A percentile compares a stretch with the other conserved stretches of the same genome.
These are phyloP conservation scores for Nephrotoma appendiculata DNA, from an alignment of 2,888 invertebrate genomes.

Conservation along the genomic window DNA sequence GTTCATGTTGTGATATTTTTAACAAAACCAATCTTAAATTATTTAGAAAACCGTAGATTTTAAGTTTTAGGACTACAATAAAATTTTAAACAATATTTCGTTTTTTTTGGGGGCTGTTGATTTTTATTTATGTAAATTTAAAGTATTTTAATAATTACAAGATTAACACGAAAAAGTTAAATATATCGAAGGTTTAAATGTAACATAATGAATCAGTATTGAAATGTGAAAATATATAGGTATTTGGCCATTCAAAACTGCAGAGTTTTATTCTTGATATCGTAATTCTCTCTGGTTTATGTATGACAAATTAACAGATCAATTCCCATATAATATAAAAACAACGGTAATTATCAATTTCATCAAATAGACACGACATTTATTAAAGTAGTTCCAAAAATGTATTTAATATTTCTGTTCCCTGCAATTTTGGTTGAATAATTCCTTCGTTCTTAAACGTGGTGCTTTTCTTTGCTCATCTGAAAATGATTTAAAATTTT, in stretches of 20 bases:
- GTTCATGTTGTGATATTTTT: not conserved
- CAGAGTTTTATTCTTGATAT: not conserved
- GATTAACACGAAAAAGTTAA: not conserved
- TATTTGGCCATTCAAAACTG: not conserved
- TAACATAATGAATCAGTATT: not conserved
- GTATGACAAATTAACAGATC: too few species aligned
- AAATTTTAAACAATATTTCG: not conserved
- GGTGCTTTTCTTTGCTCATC: too few species aligned
- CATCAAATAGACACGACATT: too few species aligned
- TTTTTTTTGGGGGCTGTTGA: not conserved
- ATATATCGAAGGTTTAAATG: not conserved
- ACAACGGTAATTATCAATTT: too few species aligned
- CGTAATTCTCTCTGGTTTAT: too few species aligned
- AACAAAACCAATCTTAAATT: not conserved
- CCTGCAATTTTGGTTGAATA: too few species aligned
- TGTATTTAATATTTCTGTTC: too few species aligned
- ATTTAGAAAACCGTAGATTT: not conserved
- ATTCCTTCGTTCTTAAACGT: too few species aligned
- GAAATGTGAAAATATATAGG: not conserved
- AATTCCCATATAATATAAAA: too few species aligned
- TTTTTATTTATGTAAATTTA: not conserved
- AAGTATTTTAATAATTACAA: not conserved
- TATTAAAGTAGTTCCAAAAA: too few species aligned
- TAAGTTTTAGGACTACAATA: not conserved
- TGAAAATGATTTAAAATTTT: too few species aligned